Conservation (phyloP, 2,113 vertebrate genomes). For the Romanogobio albipinnatus region DNA sequence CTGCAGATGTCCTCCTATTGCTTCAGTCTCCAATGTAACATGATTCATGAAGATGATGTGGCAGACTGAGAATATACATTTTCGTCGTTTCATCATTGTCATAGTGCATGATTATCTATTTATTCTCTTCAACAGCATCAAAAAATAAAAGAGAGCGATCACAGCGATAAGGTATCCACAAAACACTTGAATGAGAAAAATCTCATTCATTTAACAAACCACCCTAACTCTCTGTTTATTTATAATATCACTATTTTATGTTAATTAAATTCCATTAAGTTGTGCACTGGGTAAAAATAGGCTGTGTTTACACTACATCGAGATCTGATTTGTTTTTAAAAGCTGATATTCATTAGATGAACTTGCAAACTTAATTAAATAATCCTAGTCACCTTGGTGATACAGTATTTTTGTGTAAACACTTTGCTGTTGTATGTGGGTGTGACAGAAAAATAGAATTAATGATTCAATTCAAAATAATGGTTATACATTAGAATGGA, state of each 20-base stretch:
- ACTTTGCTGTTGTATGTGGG: background rate
- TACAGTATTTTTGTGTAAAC: background rate
- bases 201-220: background rate
- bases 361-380: background rate
- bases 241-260: background rate
- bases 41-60: background rate
- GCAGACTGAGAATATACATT: too few relatives aligned
- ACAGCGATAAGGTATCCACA: background rate
- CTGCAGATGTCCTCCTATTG: background rate
- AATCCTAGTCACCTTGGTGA: background rate
- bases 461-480: too few relatives aligned
- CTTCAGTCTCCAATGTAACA: background rate
- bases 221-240: background rate
- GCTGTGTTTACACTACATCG: background rate
- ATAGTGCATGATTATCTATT: background rate
- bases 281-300: background rate
- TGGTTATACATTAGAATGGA: too few relatives aligned
- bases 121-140: constrained; percentile 9
- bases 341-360: background rate
- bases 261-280: background rate
- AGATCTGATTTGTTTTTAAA: background rate
- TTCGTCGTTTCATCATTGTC: background rate
- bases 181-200: background rate
- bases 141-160: background rate
- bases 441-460: background rate